Evolutionary conservation across 2,888 invertebrate genomes (phyloP).

Genomic region (Drosophila mayaguana): DNA sequence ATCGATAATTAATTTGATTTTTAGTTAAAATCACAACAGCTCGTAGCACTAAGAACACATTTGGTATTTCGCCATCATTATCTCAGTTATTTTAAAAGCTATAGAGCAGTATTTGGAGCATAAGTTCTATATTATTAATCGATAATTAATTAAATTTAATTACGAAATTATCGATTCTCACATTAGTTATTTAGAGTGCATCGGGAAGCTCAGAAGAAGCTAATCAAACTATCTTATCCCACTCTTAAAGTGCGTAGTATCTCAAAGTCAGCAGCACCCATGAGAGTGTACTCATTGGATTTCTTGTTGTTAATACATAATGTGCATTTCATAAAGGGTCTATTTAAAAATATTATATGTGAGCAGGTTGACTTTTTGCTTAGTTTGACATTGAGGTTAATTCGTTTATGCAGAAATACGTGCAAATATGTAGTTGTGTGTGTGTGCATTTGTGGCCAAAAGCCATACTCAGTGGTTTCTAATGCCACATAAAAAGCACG

Average conservation of each 20-base stretch:
- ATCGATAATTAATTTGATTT: too few relatives aligned
- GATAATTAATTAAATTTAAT: too few relatives aligned
- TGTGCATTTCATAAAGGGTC: slow-evolving; percentile 35
- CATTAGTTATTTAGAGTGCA: too few relatives aligned
- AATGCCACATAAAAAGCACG: slow-evolving; percentile 46
- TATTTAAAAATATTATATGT: slow-evolving; percentile 22
- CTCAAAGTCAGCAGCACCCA: not conserved
- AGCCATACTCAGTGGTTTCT: slow-evolving; percentile 37
- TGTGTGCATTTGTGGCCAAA: slow-evolving; percentile 27
- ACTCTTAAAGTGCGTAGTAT: not conserved
- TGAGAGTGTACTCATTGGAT: too few relatives aligned
- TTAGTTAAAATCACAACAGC: too few relatives aligned
- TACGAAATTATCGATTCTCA: too few relatives aligned
- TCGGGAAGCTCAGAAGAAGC: too few relatives aligned
- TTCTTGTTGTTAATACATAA: slow-evolving; percentile 21
- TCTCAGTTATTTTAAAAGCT: too few relatives aligned
- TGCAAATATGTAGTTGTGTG: not conserved
- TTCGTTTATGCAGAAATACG: slow-evolving; percentile 57
- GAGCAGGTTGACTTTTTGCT: slow-evolving; percentile 44
- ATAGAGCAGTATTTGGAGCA: too few relatives aligned
- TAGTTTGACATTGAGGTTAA: slow-evolving; percentile 65
- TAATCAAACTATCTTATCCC: not conserved
- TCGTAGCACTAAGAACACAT: too few relatives aligned
- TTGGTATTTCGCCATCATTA: too few relatives aligned
- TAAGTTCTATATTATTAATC: too few relatives aligned